A percentile compares a stretch with the other conserved stretches of the same genome.
Conservation (phyloP, 2,888 invertebrate species). For the Drosophila limbata region DNA sequence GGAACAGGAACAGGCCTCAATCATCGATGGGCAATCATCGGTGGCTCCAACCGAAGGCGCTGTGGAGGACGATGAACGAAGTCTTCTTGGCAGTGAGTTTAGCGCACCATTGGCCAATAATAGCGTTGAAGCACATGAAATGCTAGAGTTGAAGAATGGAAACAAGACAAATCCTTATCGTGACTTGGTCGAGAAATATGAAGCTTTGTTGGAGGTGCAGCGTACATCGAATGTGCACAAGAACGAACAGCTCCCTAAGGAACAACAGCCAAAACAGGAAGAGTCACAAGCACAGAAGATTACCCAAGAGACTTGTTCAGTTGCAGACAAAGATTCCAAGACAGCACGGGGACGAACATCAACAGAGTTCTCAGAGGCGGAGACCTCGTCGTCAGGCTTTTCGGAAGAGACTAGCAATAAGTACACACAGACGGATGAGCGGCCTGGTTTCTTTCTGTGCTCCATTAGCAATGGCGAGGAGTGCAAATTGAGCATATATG, state of each 20-base stretch:
- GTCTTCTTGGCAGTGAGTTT: conserved; percentile 85
- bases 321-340: conserved; percentile 52
- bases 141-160: conserved; percentile 66
- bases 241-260: conserved; percentile 86
- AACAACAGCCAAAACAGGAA: conserved; percentile 89
- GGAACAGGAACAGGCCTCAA: conserved; percentile 79
- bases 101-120: conserved; percentile 65
- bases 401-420: conserved; percentile 94
- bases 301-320: conserved; percentile 33
- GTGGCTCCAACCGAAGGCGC: conserved; percentile 91
- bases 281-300: conserved; percentile 59
- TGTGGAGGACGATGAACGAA: conserved; percentile 86
- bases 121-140: conserved; percentile 75
- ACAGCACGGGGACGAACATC: conserved; percentile 88
- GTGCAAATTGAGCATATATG: conserved; percentile 94
- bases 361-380: conserved; percentile 93
- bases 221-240: conserved; percentile 88
- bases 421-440: conserved; percentile 92
- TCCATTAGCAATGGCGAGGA: conserved; percentile 94
- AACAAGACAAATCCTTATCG: conserved; percentile 89
- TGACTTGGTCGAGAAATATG: conserved; percentile 93
- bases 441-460: conserved; percentile 93
- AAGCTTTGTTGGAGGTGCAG: conserved; percentile 92
- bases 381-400: conserved; percentile 93
- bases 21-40: conserved; percentile 86